Base-by-base conservation (phyloP, 1,140 invertebrate genomes). In the Drosophila sulfurigaster region DNA sequence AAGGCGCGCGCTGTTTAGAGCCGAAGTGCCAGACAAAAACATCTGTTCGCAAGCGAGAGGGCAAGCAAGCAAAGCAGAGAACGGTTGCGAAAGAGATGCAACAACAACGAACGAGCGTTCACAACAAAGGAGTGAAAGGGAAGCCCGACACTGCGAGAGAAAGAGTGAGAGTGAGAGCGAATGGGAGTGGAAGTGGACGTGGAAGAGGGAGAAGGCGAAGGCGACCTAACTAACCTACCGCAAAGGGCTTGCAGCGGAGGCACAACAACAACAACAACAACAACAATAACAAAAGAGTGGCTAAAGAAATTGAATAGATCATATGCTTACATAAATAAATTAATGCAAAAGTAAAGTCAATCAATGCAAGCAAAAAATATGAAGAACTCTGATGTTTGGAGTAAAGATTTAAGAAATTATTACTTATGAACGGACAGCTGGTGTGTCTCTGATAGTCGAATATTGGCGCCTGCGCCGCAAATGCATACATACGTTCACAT, bases 221-320 rank as follows among this genome's bases (percentile, higher is more conserved):
- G 75, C 45, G 51, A 70, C 68, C 77, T 82, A 73, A 87, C 80
- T 82, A 79, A 88, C 83, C 82, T 88, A 82, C 82, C 82, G 77
- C 82, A 87, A 87, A 88, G 59, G 67, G 49, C 66, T 64, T 68
- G 35, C 20, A 64, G 35, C n/a, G 10, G 20, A 8, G 35, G 35
- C 35, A 38, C 35, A 38, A 38, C 35, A 32, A 5, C 30, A 32
- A 7, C 30, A 32, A 7, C 30, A 32, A 7, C 6, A 32, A 32
- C 30, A 32, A 6, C 1, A 32, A 8, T 8, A 8, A 8, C 32
- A 8, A 38, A 46, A 65, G 45, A 48, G 35, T 43, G 58, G 38
- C 48, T 41, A 58, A 70, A 58, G 59, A 70, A 71, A 64, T 75
- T 75, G 52, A 70, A 64, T 43, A 63, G 67, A 71, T 70, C 64